Percentiles rank a stretch among this genome's conserved stretches.
phyloP scores from a whole-genome alignment of 2,113 vertebrate species.

The Labeo catla region DNA sequence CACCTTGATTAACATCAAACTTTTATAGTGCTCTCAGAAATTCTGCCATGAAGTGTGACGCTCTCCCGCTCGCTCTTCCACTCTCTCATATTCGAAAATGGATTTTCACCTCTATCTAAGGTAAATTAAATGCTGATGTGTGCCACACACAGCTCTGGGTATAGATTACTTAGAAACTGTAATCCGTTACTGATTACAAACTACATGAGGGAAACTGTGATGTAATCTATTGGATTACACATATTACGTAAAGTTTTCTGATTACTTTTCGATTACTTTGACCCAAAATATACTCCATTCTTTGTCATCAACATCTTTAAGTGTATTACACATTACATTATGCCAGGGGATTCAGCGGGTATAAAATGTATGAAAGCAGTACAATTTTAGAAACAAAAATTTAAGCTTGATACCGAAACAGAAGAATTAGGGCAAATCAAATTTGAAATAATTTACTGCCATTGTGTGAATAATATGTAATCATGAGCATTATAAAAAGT shows the following conservation, averaged over 20 bases:
- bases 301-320: background rate
- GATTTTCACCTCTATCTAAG: background rate
- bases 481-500: too few relatives aligned
- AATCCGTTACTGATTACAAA: background rate
- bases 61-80: background rate
- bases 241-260: background rate
- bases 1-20: conserved; percentile 46
- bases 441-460: background rate
- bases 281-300: background rate
- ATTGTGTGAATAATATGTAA: background rate
- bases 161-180: background rate
- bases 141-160: background rate
- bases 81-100: background rate
- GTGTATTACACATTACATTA: too few relatives aligned
- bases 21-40: conserved; percentile 34
- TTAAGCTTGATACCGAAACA: too few relatives aligned
- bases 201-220: background rate
- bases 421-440: background rate
- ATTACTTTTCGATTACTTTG: too few relatives aligned
- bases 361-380: too few relatives aligned
- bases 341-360: too few relatives aligned
- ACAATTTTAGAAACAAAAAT: too few relatives aligned
- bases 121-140: background rate
- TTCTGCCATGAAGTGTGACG: conserved; percentile 13
- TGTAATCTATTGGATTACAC: background rate